Evolutionary conservation across 2,113 vertebrate genomes (phyloP).

Genomic region (Tringa solitaria): DNA sequence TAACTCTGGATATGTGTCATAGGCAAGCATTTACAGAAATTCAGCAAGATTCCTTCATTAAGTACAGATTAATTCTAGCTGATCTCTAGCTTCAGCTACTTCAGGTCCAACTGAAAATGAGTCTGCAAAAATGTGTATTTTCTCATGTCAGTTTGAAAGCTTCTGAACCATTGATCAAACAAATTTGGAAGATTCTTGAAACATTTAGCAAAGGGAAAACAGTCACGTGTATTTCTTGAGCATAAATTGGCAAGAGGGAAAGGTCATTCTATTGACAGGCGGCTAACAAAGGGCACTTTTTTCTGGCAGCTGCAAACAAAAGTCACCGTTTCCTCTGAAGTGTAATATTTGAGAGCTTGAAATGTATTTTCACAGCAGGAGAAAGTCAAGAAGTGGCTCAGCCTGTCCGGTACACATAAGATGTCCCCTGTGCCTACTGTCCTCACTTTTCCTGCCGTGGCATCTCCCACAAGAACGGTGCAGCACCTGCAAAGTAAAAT

Average conservation of each 20-base stretch:
- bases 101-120: constrained; percentile 39
- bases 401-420: not conserved
- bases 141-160: constrained; percentile 18
- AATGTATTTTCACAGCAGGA: not conserved
- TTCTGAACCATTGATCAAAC: constrained; percentile 36
- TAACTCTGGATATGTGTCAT: constrained; percentile 30
- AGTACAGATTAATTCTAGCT: constrained; percentile 36
- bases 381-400: not conserved
- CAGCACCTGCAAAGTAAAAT: not conserved
- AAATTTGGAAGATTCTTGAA: constrained; percentile 51
- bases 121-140: constrained; percentile 35
- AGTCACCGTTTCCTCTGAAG: not conserved
- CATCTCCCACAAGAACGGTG: not conserved
- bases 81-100: constrained; percentile 23
- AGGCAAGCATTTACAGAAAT: constrained; percentile 37
- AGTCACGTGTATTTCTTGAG: constrained; percentile 26
- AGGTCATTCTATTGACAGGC: constrained; percentile 43
- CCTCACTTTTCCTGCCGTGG: not conserved
- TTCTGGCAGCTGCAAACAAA: constrained; percentile 33
- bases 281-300: constrained; percentile 46
- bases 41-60: constrained; percentile 53
- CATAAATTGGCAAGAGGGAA: constrained; percentile 27
- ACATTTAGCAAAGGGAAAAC: not conserved
- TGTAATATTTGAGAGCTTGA: not conserved
- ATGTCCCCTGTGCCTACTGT: not conserved